Conservation (phyloP, 2,797 vertebrate species). For the Ataeniobius toweri region DNA sequence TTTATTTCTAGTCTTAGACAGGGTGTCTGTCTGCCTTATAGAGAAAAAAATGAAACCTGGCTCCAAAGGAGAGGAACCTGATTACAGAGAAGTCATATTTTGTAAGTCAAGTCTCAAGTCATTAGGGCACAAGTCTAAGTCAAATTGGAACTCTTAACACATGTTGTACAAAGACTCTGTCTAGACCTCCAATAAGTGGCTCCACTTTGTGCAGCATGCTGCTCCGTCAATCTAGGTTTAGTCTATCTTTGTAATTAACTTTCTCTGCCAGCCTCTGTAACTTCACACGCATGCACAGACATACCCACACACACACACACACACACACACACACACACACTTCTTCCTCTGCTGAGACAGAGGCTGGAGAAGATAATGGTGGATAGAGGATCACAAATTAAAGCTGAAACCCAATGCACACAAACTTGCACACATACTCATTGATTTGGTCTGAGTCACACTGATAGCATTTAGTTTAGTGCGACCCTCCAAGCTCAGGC, state of each 20-base stretch:
- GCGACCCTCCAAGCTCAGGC: neutral
- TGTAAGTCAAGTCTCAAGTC: too few relatives aligned
- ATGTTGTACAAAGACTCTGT: constrained; percentile 28
- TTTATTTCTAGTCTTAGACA: too few relatives aligned
- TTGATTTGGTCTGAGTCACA: constrained; percentile 25
- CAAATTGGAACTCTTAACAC: neutral
- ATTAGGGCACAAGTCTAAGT: too few relatives aligned
- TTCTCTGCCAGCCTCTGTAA: constrained; percentile 7
- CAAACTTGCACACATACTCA: constrained; percentile 17
- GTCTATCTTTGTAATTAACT: constrained; percentile 25
- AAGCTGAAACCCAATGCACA: constrained; percentile 22
- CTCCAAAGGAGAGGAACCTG: too few relatives aligned
- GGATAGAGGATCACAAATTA: constrained; percentile 18
- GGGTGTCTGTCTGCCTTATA: too few relatives aligned
- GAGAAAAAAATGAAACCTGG: too few relatives aligned
- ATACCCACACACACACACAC: neutral
- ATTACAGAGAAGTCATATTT: too few relatives aligned
- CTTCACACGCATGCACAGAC: neutral
- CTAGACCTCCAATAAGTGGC: constrained; percentile 38
- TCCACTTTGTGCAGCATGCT: neutral
- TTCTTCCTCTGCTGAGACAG: constrained; percentile 20
- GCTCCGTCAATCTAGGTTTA: constrained; percentile 22
- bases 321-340: neutral
- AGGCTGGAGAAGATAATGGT: constrained; percentile 42
- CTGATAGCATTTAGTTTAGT: constrained; percentile 19